A percentile compares a stretch with the other conserved stretches of the same genome.
phyloP scores from a whole-genome alignment of 2,113 vertebrate species.

The Mionectes macconnelli region DNA sequence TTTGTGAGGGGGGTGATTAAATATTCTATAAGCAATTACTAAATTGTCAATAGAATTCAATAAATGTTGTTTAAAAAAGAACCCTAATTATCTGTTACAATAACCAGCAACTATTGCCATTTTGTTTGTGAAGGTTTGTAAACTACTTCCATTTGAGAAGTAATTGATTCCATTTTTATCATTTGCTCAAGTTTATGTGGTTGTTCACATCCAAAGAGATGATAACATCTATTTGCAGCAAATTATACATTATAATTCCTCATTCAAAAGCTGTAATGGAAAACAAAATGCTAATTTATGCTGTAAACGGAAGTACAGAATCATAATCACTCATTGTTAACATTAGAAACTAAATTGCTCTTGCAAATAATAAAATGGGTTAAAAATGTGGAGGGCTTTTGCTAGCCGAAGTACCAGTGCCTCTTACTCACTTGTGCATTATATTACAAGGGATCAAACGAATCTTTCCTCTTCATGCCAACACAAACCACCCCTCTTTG shows the following conservation, averaged over 20 bases:
- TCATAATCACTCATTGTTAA: slow-evolving; percentile 84
- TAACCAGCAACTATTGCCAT: slow-evolving; percentile 72
- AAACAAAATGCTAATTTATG: slow-evolving; percentile 85
- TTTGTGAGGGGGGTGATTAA: slow-evolving; percentile 23
- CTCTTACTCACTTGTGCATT: neutral
- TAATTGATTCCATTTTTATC: slow-evolving; percentile 85
- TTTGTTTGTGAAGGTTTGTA: slow-evolving; percentile 77
- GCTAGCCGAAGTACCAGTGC: neutral
- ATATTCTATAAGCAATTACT: slow-evolving; percentile 69
- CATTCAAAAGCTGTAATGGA: slow-evolving; percentile 81
- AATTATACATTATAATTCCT: slow-evolving; percentile 85
- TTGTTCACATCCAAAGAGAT: slow-evolving; percentile 79
- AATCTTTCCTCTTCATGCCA: slow-evolving; percentile 28
- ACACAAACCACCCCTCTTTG: neutral
- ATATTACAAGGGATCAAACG: neutral
- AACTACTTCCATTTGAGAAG: slow-evolving; percentile 80
- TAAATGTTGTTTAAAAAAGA: slow-evolving; percentile 74
- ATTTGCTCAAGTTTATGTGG: slow-evolving; percentile 82
- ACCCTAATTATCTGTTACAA: slow-evolving; percentile 79
- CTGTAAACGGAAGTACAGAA: slow-evolving; percentile 80
- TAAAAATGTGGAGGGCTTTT: slow-evolving; percentile 56
- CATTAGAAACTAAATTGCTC: slow-evolving; percentile 75
- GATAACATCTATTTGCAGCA: slow-evolving; percentile 85
- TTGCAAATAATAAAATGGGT: slow-evolving; percentile 77
- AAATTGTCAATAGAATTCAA: slow-evolving; percentile 75